Conservation (phyloP, 2,888 invertebrate genomes). For the Drosophila recens region DNA sequence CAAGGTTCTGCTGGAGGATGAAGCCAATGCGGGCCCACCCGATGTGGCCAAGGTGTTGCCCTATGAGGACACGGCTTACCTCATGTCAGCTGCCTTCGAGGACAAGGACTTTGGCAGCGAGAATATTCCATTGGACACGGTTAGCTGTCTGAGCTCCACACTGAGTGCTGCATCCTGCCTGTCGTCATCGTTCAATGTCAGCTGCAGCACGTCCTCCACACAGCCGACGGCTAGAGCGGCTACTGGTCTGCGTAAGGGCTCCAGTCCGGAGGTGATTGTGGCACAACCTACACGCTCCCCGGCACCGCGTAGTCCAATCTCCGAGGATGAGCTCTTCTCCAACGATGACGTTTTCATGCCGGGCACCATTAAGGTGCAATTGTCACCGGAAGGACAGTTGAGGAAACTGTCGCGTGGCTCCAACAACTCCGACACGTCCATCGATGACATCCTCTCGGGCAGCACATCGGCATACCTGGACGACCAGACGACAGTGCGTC, state of each 20-base stretch:
- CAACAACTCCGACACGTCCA: slow-evolving; percentile 88
- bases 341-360: slow-evolving; percentile 88
- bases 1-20: slow-evolving; percentile 89
- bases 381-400: slow-evolving; percentile 87
- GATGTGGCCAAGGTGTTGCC: slow-evolving; percentile 84
- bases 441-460: slow-evolving; percentile 87
- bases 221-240: slow-evolving; percentile 70
- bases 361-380: slow-evolving; percentile 87
- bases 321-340: slow-evolving; percentile 87
- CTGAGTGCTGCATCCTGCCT: slow-evolving; percentile 83
- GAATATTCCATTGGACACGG: slow-evolving; percentile 77
- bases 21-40: slow-evolving; percentile 83
- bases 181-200: slow-evolving; percentile 82
- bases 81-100: slow-evolving; percentile 83
- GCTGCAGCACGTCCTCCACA: slow-evolving; percentile 83
- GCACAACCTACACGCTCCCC: slow-evolving; percentile 88
- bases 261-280: slow-evolving; percentile 86
- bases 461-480: slow-evolving; percentile 86
- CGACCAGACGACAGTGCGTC: slow-evolving; percentile 86
- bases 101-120: slow-evolving; percentile 79
- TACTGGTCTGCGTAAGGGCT: slow-evolving; percentile 69
- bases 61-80: slow-evolving; percentile 84
- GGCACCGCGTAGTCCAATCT: slow-evolving; percentile 87
- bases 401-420: slow-evolving; percentile 86
- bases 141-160: slow-evolving; percentile 83